Base-by-base conservation (phyloP, 2,888 invertebrate species). In the Diabrotica balteata region DNA sequence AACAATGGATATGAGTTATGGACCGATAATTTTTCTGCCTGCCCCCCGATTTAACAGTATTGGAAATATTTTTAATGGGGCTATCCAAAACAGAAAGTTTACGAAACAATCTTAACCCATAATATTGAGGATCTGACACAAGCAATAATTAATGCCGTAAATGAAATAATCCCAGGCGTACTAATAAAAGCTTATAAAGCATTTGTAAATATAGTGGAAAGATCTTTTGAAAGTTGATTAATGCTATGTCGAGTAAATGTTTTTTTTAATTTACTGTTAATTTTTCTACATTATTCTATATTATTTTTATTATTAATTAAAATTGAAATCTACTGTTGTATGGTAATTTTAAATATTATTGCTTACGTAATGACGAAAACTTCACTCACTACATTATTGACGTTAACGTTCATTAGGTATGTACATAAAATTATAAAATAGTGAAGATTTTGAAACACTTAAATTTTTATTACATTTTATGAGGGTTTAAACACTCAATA, bases 21-120 rank as follows among this genome's bases (percentile, higher is more conserved):
- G 57, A 61, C 8, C 45, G 50, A 59, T 22, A 46, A 8, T 46
- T 46, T 46, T 46, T n/a, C n/a, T n/a, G n/a, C n/a, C 46, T 2
- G 9, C 46, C 46, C 46, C 46, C 46, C 52, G 52, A 52, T 22
- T 22, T 7, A 22, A 53, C 32, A 17, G 8, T 53, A 22, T 53
- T 32, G 1, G 32, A 53, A 17, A 17, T 32, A 22, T 53, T 52
- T 53, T 53, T 32, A 8, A 53, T 17, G 52, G 32, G 53, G 53
- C 53, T 53, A 53, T 8, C 2, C 9, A 53, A 53, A 53, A 53
- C 53, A 53, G 9, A 53, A 53, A 53, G 32, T 32, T 53, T 17
- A 53, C 53, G 22, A 7, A 53, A 53, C 7, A 8, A 32, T 8
- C 22, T 42, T 53, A 22, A 32, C 17, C 42, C 53, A n/a, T n/a